These are phyloP conservation scores for Palythoa grandis DNA, from an alignment of 92 coral and sea anemone genomes.

Conservation along the genomic window DNA sequence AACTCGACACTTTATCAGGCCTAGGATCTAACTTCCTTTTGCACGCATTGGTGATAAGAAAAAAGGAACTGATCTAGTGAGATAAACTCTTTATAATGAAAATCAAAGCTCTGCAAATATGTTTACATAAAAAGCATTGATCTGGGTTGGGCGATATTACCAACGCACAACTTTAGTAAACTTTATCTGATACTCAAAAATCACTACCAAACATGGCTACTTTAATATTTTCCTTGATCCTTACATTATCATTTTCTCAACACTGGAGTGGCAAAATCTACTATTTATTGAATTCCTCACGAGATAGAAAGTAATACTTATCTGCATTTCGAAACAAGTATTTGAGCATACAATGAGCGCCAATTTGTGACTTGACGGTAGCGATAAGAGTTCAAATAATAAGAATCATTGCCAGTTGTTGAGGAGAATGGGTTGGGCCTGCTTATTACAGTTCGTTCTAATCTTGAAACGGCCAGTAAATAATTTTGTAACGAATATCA, in stretches of 20 bases:
- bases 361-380: background rate
- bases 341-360: background rate
- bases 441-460: background rate
- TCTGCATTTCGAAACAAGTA: background rate
- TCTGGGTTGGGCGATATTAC: too few species aligned
- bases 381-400: background rate
- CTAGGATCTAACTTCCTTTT: too few species aligned
- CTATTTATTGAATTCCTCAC: conserved; percentile 24
- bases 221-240: background rate
- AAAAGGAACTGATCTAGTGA: too few species aligned
- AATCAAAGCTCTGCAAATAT: background rate
- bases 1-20: too few species aligned
- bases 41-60: too few species aligned
- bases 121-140: background rate
- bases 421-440: background rate
- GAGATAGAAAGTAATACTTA: background rate
- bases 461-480: background rate
- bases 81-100: background rate
- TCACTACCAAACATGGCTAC: conserved; percentile 25
- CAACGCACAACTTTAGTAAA: too few species aligned
- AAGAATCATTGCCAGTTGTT: background rate
- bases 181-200: background rate
- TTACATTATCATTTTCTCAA: background rate
- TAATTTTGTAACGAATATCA: background rate
- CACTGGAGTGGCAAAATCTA: background rate